Conservation (phyloP, 2,113 vertebrate genomes). For the Sialia sialis region DNA sequence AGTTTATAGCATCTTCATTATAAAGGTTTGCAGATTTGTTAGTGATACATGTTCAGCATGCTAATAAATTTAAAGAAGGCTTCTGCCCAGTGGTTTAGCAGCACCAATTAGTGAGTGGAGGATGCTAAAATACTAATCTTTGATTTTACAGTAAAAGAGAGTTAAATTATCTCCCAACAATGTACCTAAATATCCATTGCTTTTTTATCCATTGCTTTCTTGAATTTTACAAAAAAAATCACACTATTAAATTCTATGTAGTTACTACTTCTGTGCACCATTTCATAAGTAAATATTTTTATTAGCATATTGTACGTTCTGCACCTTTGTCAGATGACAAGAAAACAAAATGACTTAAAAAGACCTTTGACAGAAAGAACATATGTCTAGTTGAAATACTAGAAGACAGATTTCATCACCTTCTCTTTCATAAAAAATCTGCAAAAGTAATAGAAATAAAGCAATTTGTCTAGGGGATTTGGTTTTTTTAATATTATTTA, state of each 20-base stretch:
- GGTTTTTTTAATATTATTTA: not conserved
- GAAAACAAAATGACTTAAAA: not conserved
- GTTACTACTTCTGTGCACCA: not conserved
- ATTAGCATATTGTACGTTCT: not conserved
- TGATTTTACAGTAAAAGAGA: not conserved
- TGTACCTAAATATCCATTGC: not conserved
- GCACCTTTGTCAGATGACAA: not conserved
- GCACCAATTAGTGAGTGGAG: not conserved
- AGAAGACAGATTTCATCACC: not conserved
- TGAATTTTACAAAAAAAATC: not conserved
- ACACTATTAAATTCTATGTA: not conserved
- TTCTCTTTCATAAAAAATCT: not conserved
- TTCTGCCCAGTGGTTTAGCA: not conserved
- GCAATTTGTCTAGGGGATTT: not conserved
- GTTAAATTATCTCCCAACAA: not conserved
- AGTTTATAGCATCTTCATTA: not conserved
- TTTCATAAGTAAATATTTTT: not conserved
- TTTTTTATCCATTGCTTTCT: not conserved
- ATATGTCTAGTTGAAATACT: not conserved
- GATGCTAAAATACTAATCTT: not conserved
- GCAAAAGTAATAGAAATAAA: not conserved
- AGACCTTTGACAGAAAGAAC: not conserved
- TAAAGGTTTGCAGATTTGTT: not conserved
- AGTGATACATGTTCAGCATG: not conserved
- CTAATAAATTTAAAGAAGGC: not conserved